Percentiles rank a stretch among this genome's conserved stretches.
Evolutionary conservation across 2,797 vertebrate species (phyloP).

Genomic region (Aplochiton taeniatus): DNA sequence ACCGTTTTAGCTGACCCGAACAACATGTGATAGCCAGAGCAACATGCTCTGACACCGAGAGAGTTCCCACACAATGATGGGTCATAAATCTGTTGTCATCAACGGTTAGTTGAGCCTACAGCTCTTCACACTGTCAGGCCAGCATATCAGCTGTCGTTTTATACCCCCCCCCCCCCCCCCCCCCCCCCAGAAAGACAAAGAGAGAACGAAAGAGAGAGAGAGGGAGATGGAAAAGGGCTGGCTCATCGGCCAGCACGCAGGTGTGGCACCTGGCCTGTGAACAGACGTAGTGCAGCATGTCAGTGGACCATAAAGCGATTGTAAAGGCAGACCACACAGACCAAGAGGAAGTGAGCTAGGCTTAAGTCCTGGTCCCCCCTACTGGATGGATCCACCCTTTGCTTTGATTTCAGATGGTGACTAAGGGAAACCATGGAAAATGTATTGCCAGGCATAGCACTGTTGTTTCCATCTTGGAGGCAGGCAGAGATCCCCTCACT

Average conservation of each 20-base stretch:
- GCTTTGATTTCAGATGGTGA: too few relatives aligned
- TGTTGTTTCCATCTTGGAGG: too few relatives aligned
- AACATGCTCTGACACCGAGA: background rate
- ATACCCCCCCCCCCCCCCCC: too few relatives aligned
- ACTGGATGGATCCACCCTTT: too few relatives aligned
- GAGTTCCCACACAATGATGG: background rate
- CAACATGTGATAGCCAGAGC: background rate
- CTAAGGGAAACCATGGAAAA: too few relatives aligned
- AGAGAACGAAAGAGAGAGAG: too few relatives aligned
- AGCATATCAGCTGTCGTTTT: background rate
- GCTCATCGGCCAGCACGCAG: slow-evolving; percentile 13
- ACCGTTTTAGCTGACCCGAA: background rate
- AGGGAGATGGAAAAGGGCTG: slow-evolving; percentile 13
- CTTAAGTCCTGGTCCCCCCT: too few relatives aligned
- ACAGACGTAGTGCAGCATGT: slow-evolving; percentile 21
- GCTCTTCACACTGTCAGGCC: background rate
- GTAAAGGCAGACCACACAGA: slow-evolving; percentile 32
- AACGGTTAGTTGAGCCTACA: background rate
- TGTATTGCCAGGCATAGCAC: too few relatives aligned
- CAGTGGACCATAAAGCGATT: slow-evolving; percentile 51
- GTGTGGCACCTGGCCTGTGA: slow-evolving; percentile 33
- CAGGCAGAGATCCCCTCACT: too few relatives aligned
- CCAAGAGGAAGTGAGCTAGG: slow-evolving; percentile 47
- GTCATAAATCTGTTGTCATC: slow-evolving; percentile 10
- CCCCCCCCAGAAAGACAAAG: too few relatives aligned